These are phyloP conservation scores for Cancer borealis DNA, from an alignment of 2,888 invertebrate genomes.

Conservation along the genomic window DNA sequence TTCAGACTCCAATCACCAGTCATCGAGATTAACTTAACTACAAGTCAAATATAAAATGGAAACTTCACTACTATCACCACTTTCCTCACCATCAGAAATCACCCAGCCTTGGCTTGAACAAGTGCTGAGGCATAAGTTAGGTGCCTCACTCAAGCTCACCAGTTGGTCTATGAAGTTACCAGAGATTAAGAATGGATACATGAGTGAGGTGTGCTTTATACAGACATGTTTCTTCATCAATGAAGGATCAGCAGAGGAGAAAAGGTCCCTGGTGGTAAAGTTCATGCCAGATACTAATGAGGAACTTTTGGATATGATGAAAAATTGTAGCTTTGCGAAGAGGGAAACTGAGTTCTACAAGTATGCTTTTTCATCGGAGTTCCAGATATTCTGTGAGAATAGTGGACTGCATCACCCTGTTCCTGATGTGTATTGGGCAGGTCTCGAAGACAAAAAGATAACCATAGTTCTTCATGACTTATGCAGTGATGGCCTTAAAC, in stretches of 20 bases:
- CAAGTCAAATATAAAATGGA: constrained; percentile 6
- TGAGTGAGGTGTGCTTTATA: constrained; percentile 71
- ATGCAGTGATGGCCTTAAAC: constrained; percentile 47
- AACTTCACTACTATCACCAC: not conserved
- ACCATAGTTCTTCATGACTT: constrained; percentile 73
- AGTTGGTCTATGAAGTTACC: constrained; percentile 56
- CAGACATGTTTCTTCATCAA: not conserved
- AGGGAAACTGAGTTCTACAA: constrained; percentile 73
- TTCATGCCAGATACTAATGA: constrained; percentile 54
- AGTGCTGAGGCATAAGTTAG: constrained; percentile 55
- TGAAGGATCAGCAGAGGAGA: not conserved
- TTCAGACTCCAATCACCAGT: not conserved
- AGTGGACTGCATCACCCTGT: constrained; percentile 51
- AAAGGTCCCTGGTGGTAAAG: constrained; percentile 60
- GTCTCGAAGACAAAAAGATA: constrained; percentile 39
- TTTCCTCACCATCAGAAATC: constrained; percentile 47
- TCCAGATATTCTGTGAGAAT: constrained; percentile 52
- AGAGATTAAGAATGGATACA: constrained; percentile 58
- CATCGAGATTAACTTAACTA: not conserved
- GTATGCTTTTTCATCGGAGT: constrained; percentile 59
- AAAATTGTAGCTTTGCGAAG: constrained; percentile 54
- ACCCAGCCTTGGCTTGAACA: constrained; percentile 64
- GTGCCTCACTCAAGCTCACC: constrained; percentile 23
- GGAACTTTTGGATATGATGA: not conserved
- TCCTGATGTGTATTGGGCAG: constrained; percentile 68